Evolutionary conservation across 2,797 vertebrate genomes (phyloP), one percentile per base, ranked within the genome.

Genomic region (Leucoraja ocellata): DNA sequence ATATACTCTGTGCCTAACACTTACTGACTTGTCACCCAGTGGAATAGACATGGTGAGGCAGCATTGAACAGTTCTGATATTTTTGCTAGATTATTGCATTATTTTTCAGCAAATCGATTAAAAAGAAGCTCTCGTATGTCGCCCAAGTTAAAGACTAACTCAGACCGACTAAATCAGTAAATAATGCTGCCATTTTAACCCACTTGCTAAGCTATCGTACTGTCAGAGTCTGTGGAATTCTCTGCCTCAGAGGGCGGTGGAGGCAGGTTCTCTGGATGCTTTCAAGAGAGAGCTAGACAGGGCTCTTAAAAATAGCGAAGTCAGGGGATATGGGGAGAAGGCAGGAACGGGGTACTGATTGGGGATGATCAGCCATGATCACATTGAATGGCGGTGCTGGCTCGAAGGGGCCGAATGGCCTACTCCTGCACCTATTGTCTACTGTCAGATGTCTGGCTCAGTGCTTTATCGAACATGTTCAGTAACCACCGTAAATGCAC

Each of bases 391-490:
- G 32, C 32, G 32, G 32, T 32, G 32, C 32, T 32, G 32, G 32
- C 32, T 32, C 32, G 32, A 32, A 32, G 32, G 32, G 32, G 32
- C 32, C 32, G 32, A 32, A 32, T 32, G 32, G 32, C 32, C 32
- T 32, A 32, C 32, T 32, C 32, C 32, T 32, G 32, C 32, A 32
- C 32, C 32, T 32, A 32, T 32, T 32, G 32, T 32, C 32, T 96
- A 96, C 96, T 95, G 94, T 96, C 95, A 96, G 94, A 94, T 94
- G 95, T 95, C 94, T 94, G 32, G 94, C 94, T 93, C 93, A 4
- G 4, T 95, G 94, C 95, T 95, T 95, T 96, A 96, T 95, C 95
- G 95, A 97, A 96, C 96, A 96, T 97, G 96, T 94, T 96, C 94
- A 96, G 95, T 32, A 32, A 32, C 32, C 32, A 32, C 32, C 0